These are phyloP conservation scores for Bungarus multicinctus DNA, from an alignment of 2,113 vertebrate species.

Conservation along the genomic window DNA sequence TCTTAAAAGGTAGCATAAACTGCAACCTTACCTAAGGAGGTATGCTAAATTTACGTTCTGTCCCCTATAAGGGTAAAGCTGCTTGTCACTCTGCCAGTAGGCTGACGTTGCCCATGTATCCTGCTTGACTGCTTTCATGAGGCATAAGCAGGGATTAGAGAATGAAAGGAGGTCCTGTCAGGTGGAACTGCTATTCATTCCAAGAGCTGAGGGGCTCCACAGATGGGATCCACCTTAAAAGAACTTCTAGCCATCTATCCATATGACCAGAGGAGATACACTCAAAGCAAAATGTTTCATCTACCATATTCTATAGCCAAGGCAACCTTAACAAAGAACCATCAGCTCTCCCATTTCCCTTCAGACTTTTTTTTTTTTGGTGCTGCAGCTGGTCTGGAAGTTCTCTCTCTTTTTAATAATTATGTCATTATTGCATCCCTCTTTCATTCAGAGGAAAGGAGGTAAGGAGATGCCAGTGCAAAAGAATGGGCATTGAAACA, in stretches of 20 bases:
- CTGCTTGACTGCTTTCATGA: rapidly evolving
- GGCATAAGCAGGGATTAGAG: constrained; percentile 1
- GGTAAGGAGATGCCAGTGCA: constrained; percentile 66
- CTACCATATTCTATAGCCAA: constrained; percentile 71
- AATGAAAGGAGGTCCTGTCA: constrained; percentile 24
- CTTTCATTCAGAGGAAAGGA: constrained; percentile 64
- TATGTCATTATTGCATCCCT: constrained; percentile 67
- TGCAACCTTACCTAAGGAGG: constrained; percentile 33
- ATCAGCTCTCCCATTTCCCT: constrained; percentile 61
- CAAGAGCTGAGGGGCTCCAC: constrained; percentile 27
- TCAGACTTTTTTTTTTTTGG: constrained; percentile 60
- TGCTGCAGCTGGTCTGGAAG: constrained; percentile 66
- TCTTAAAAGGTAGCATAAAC: constrained; percentile 43
- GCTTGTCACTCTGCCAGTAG: constrained; percentile 39
- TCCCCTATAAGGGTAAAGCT: constrained; percentile 41
- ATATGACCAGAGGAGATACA: constrained; percentile 59
- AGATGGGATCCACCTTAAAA: constrained; percentile 67
- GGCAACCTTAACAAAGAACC: constrained; percentile 69
- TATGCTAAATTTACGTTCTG: constrained; percentile 23
- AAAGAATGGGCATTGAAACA: constrained; percentile 71
- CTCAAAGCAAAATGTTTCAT: constrained; percentile 60
- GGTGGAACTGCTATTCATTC: constrained; percentile 41
- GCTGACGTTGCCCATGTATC: background rate
- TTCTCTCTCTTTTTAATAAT: constrained; percentile 53
- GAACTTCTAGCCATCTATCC: constrained; percentile 56